phyloP scores from a whole-genome alignment of 2,797 vertebrate species.

The Hypotaenidia okinawae region DNA sequence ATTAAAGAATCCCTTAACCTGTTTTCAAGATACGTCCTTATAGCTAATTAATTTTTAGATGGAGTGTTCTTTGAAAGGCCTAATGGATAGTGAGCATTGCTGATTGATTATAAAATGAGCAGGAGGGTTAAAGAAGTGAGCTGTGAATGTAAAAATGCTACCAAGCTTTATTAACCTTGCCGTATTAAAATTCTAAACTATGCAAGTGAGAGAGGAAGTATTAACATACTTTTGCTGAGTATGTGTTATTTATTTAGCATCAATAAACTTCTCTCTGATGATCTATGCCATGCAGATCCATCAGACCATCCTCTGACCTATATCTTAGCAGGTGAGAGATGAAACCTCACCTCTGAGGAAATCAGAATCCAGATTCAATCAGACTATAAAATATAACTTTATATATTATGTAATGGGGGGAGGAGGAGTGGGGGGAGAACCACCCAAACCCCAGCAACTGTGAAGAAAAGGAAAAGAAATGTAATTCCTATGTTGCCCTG shows the following conservation, averaged over 20 bases:
- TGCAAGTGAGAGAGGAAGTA: neutral
- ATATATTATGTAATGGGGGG: neutral
- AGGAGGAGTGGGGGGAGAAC: neutral
- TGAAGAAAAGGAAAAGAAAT: neutral
- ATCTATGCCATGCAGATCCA: neutral
- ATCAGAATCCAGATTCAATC: neutral
- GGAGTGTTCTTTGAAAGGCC: slow-evolving; percentile 54
- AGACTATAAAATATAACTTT: neutral
- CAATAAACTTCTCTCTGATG: slow-evolving; percentile 3
- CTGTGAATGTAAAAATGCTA: slow-evolving; percentile 33
- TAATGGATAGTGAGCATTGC: slow-evolving; percentile 51
- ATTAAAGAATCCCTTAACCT: slow-evolving; percentile 57
- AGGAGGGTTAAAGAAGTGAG: slow-evolving; percentile 31
- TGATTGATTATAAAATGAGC: slow-evolving; percentile 66
- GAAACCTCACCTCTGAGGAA: neutral
- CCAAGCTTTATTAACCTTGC: slow-evolving; percentile 35
- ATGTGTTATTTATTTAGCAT: slow-evolving; percentile 33
- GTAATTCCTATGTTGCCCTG: neutral
- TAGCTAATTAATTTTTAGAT: slow-evolving; percentile 71
- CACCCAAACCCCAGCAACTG: neutral
- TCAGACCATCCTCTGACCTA: neutral
- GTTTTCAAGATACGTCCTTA: slow-evolving; percentile 44
- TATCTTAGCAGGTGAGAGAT: neutral
- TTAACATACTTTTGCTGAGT: neutral
- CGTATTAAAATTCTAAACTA: slow-evolving; percentile 31